phyloP scores from a whole-genome alignment of 2,797 vertebrate species.

The Rhodeus uyekii region DNA sequence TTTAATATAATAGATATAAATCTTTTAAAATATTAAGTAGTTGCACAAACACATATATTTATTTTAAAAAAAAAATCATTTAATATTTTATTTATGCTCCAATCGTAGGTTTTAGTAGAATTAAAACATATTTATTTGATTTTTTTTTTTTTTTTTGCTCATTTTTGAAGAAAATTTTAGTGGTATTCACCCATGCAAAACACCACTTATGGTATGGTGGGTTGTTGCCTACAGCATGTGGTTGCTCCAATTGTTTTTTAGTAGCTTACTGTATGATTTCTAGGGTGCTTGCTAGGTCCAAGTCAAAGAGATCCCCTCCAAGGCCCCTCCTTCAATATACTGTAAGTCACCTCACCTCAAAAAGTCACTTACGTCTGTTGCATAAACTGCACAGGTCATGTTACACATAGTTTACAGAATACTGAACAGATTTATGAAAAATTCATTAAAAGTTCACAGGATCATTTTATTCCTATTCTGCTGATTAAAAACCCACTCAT shows the following conservation, averaged over 20 bases:
- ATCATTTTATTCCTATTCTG: background rate
- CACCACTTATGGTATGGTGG: background rate
- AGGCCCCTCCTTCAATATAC: background rate
- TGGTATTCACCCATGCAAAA: background rate
- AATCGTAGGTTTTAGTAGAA: no score
- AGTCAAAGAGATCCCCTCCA: background rate
- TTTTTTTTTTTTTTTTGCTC: no score
- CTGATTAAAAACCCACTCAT: no score
- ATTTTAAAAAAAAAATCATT: no score
- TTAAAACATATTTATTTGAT: no score
- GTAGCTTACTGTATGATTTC: background rate
- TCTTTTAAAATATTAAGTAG: background rate
- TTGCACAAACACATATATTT: no score
- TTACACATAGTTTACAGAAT: background rate
- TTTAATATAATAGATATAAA: no score
- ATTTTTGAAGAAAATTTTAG: background rate
- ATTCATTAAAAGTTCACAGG: background rate
- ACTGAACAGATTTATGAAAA: background rate
- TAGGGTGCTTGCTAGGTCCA: background rate
- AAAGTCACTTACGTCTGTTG: background rate
- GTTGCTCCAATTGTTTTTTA: background rate
- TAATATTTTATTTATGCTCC: no score
- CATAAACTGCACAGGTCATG: background rate
- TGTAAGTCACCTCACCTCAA: background rate
- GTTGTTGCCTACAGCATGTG: background rate